A percentile compares a stretch with the other conserved stretches of the same genome.
phyloP scores from a whole-genome alignment of 2,113 vertebrate species.

The Monopterus albus region DNA sequence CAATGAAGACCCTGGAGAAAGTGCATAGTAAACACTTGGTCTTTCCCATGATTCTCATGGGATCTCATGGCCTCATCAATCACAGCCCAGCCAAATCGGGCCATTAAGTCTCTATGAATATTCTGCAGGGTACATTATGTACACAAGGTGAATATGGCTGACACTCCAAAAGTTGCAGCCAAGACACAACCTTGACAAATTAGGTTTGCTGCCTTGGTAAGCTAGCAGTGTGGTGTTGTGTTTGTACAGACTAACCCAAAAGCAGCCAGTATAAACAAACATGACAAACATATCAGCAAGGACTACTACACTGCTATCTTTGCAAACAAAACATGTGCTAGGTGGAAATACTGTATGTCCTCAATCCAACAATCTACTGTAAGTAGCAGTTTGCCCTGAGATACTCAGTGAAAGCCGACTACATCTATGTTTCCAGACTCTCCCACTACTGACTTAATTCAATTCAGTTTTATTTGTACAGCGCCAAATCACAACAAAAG shows the following conservation, averaged over 20 bases:
- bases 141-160: constrained; percentile 35
- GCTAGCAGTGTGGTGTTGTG: background rate
- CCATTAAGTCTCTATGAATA: constrained; percentile 43
- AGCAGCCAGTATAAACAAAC: constrained; percentile 17
- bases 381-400: constrained; percentile 42
- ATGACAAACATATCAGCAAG: constrained; percentile 6
- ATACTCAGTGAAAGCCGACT: constrained; percentile 53
- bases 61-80: constrained; percentile 75
- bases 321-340: constrained; percentile 32
- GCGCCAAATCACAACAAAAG: too few species aligned
- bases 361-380: constrained; percentile 65
- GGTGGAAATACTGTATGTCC: constrained; percentile 39
- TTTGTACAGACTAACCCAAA: constrained; percentile 22
- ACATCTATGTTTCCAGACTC: constrained; percentile 18
- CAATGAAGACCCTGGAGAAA: constrained; percentile 74
- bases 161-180: constrained; percentile 38
- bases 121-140: constrained; percentile 49
- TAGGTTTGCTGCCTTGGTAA: constrained; percentile 22
- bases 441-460: constrained; percentile 44
- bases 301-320: background rate
- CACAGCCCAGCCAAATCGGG: constrained; percentile 57
- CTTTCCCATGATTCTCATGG: constrained; percentile 75
- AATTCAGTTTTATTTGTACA: too few species aligned
- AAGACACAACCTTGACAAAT: constrained; percentile 34
- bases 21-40: constrained; percentile 79